Conservation (phyloP, 2,888 invertebrate species). For the Drosophila meridiana region DNA sequence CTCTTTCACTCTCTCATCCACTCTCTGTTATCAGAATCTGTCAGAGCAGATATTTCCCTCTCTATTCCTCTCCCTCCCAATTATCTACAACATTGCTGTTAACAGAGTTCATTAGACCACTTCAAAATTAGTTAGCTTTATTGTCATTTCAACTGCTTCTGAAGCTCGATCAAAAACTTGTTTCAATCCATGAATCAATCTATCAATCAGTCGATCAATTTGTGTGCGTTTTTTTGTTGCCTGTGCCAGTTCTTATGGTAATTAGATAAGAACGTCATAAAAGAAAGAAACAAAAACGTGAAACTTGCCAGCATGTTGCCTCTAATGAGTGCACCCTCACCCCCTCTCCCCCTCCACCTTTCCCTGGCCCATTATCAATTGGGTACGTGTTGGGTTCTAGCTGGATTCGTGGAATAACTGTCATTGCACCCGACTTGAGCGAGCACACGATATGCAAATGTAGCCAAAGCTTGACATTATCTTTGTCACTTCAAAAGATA, state of each 20-base stretch:
- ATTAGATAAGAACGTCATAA: conserved; percentile 59
- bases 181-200: conserved; percentile 49
- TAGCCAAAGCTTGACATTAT: conserved; percentile 44
- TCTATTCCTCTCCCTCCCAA: background rate
- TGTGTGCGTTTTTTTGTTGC: conserved; percentile 9
- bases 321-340: conserved; percentile 56
- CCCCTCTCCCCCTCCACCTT: background rate
- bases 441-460: conserved; percentile 67
- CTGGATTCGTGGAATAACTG: conserved; percentile 38
- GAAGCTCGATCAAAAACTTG: conserved; percentile 18
- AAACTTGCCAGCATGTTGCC: conserved; percentile 50
- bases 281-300: conserved; percentile 64
- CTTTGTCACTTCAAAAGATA: conserved; percentile 18
- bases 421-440: conserved; percentile 37
- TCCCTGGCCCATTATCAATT: conserved; percentile 13
- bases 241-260: conserved; percentile 69
- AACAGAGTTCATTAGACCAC: conserved; percentile 55
- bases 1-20: background rate
- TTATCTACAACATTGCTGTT: background rate
- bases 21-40: too few species aligned
- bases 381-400: conserved; percentile 50
- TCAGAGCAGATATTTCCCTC: background rate
- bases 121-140: conserved; percentile 36
- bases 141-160: conserved; percentile 21
- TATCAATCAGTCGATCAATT: conserved; percentile 43